These are phyloP conservation scores for Hirtodrosophila alboralis DNA, from an alignment of 2,888 invertebrate species.

Conservation along the genomic window DNA sequence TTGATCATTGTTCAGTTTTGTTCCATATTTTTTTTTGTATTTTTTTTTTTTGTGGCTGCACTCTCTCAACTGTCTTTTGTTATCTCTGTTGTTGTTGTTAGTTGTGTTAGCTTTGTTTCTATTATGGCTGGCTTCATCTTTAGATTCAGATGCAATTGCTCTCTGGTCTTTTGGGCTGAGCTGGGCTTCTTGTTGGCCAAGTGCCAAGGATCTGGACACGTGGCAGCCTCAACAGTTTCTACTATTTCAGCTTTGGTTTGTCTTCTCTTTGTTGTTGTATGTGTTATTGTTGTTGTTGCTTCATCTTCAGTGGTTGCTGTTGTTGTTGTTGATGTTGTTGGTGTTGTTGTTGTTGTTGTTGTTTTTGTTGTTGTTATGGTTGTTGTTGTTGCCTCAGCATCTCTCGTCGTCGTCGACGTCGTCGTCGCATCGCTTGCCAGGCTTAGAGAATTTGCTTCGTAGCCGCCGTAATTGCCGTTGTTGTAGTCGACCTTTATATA, in stretches of 20 bases:
- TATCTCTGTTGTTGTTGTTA: constrained; percentile 19
- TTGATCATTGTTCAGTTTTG: constrained; percentile 42
- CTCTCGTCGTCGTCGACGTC: constrained; percentile 24
- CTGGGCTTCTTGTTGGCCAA: constrained; percentile 21
- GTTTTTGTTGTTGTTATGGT: constrained; percentile 20
- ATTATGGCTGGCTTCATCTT: constrained; percentile 26
- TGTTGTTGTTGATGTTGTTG: constrained; percentile 6
- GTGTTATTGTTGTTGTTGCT: constrained; percentile 22
- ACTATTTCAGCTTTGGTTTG: constrained; percentile 16
- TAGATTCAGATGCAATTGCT: constrained; percentile 39
- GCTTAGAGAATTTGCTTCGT: constrained; percentile 59
- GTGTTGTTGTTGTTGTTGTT: constrained; percentile 1
- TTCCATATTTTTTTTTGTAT: constrained; percentile 41
- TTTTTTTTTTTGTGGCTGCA: constrained; percentile 30
- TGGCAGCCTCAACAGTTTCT: constrained; percentile 29
- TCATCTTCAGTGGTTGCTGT: constrained; percentile 24
- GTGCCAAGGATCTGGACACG: constrained; percentile 38
- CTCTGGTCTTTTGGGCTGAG: constrained; percentile 31
- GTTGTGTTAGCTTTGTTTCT: constrained; percentile 21
- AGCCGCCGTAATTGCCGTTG: constrained; percentile 54
- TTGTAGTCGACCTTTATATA: constrained; percentile 74
- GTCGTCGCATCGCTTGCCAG: constrained; percentile 43
- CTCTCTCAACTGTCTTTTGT: constrained; percentile 69
- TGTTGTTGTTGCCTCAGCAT: constrained; percentile 21
- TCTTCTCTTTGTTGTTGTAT: constrained; percentile 32